phyloP scores from a whole-genome alignment of 1,140 invertebrate species.

The Tetramorium simillimum region DNA sequence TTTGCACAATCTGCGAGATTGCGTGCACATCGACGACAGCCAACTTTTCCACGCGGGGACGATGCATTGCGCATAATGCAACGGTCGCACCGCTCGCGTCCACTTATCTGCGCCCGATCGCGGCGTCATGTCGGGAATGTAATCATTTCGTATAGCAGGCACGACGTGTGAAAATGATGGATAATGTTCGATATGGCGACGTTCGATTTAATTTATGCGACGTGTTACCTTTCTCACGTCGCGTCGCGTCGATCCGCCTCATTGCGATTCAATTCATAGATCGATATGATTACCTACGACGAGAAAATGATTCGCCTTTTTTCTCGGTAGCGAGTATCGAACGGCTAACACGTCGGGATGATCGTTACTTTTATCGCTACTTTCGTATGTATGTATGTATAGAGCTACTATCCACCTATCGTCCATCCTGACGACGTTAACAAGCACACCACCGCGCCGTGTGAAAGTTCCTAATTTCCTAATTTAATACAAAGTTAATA shows the following conservation, averaged over 20 bases:
- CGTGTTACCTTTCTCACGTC: background rate
- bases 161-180: slow-evolving; percentile 2
- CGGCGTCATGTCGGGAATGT: slow-evolving; percentile 53
- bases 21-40: slow-evolving; percentile 56
- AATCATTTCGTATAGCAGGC: slow-evolving; percentile 16
- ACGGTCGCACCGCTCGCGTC: slow-evolving; percentile 24
- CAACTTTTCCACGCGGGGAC: slow-evolving; percentile 50
- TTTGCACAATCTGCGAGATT: slow-evolving; percentile 71
- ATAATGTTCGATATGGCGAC: background rate
- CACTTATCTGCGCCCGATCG: slow-evolving; percentile 65
- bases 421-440: background rate
- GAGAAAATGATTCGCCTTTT: background rate
- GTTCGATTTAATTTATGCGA: slow-evolving; percentile 16
- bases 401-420: too few species aligned
- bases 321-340: background rate
- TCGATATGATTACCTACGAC: background rate
- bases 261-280: background rate
- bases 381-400: background rate
- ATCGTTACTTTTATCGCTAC: background rate
- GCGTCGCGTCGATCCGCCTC: background rate
- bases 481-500: slow-evolving; percentile 59
- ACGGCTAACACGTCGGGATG: background rate
- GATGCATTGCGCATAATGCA: slow-evolving; percentile 59
- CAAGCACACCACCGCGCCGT: background rate
- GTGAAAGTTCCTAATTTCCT: slow-evolving; percentile 54